A percentile compares a stretch with the other conserved stretches of the same genome.
These are phyloP conservation scores for Metacarcinus magister DNA, from an alignment of 2,888 invertebrate genomes.

Conservation along the genomic window DNA sequence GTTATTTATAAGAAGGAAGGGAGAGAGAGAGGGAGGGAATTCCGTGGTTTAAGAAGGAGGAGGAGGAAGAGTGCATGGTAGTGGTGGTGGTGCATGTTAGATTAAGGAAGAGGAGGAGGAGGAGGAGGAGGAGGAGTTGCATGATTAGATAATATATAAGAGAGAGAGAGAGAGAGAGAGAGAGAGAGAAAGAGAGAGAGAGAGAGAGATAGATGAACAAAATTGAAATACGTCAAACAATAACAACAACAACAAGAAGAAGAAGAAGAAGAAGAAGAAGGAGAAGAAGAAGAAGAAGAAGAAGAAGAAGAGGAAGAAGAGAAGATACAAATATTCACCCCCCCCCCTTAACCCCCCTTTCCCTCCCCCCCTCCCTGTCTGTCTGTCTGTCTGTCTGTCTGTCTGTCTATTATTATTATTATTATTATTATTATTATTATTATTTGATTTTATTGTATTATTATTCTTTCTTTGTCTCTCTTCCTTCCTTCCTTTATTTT, in stretches of 20 bases:
- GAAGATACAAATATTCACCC: neutral
- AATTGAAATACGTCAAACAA: neutral
- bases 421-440: constrained; percentile 39
- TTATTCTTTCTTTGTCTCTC: neutral
- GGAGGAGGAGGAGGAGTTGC: too few relatives aligned
- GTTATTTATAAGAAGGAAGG: too few relatives aligned
- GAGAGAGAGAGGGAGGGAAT: too few relatives aligned
- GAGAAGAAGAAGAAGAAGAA: constrained; percentile 19
- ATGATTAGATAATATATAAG: too few relatives aligned
- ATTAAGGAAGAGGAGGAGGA: too few relatives aligned
- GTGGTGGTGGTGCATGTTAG: too few relatives aligned
- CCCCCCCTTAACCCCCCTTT: neutral
- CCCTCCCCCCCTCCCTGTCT: neutral
- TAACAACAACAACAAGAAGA: neutral
- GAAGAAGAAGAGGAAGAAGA: neutral
- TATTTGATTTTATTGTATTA: neutral
- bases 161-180: neutral
- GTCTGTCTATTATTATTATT: constrained; percentile 15
- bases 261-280: neutral
- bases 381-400: constrained; percentile 13
- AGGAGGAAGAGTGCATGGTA: too few relatives aligned
- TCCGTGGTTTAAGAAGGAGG: too few relatives aligned
- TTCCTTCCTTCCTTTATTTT: neutral
- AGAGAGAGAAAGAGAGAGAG: neutral
- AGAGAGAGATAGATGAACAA: neutral